phyloP scores from a whole-genome alignment of 2,888 invertebrate genomes.

The Charanyca ferruginea region DNA sequence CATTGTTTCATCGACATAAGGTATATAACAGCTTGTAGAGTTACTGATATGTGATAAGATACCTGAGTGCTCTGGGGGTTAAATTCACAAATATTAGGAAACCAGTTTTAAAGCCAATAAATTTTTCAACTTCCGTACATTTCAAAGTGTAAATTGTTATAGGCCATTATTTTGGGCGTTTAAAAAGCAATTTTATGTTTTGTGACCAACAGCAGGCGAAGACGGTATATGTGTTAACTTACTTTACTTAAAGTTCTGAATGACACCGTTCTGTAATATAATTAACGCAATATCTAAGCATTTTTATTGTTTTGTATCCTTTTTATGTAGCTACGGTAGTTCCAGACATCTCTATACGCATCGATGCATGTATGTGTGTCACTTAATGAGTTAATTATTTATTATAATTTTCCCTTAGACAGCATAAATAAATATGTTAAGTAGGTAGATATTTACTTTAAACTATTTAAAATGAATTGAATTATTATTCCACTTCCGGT shows the following conservation, averaged over 20 bases:
- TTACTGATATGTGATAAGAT: conserved; percentile 9
- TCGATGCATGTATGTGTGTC: not conserved
- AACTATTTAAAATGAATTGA: not conserved
- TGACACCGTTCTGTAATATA: conserved; percentile 46
- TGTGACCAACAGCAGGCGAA: conserved; percentile 67
- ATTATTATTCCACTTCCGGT: not conserved
- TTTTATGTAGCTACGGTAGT: not conserved
- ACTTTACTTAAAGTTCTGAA: conserved; percentile 51
- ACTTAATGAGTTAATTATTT: too few relatives aligned
- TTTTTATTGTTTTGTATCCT: conserved; percentile 1
- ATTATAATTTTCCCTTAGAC: too few relatives aligned
- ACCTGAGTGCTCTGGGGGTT: conserved; percentile 14
- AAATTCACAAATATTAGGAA: conserved; percentile 49
- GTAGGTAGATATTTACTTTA: too few relatives aligned
- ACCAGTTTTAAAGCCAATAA: conserved; percentile 76
- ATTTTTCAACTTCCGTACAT: conserved; percentile 80
- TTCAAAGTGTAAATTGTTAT: conserved; percentile 82
- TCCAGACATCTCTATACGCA: not conserved
- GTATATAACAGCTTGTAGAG: conserved; percentile 9
- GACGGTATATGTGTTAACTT: conserved; percentile 67
- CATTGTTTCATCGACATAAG: conserved; percentile 7
- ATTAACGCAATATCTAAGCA: not conserved
- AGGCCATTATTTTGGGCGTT: conserved; percentile 78
- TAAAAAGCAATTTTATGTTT: conserved; percentile 85
- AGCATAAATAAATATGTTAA: too few relatives aligned